Base-by-base conservation (phyloP, 30 jellyfish, hydroid and myxozoan genomes). In the Clytia hemisphaerica region DNA sequence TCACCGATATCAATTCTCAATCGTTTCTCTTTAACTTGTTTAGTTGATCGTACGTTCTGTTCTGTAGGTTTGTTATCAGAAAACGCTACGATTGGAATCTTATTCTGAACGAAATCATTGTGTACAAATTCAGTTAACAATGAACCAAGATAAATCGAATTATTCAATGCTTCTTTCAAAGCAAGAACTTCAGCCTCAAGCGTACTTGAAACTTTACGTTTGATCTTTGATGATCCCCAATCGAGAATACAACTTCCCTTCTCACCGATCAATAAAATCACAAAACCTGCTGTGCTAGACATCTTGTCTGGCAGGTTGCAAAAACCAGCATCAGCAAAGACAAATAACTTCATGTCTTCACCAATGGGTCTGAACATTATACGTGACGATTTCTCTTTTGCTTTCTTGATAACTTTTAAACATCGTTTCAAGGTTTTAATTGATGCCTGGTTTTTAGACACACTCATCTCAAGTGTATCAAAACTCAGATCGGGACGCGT, bases 401-500 rank as follows among this genome's bases (percentile, higher is more conserved):
- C 70, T 0, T 57, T 57, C 0, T 2, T 14, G 50, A 57, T 22
- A 1, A 57, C 70, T 2, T 57, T 57, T 0, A 22, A 0, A 33
- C 70, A 57, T 57, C 70, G 25, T 22, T 57, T 57, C 0, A 4
- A 21, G 0, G 76, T 62, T 38, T 15, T 62, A 9, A 0, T 1
- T 21, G 76, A 62, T 3, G 76, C 76, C 0, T 62, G n/a, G 35
- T 62, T 62, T 1, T 65, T 5, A 0, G 76, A 62, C 10, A 2
- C 61, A 2, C 62, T 57, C 55, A 57, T 3, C 16, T 57, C 70
- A 22, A 57, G 70, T 4, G 54, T 2, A 22, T 57, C 61, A 30
- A 21, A 62, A 1, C 76, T 62, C 36, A 62, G 18, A 62, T 62
- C 76, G 2, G 76, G 76, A 37, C 76, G 76, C 36, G 76, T 62